A percentile compares a stretch with the other conserved stretches of the same genome.
These are phyloP conservation scores for Lasius platythorax DNA, from an alignment of 2,888 invertebrate genomes.

Conservation along the genomic window DNA sequence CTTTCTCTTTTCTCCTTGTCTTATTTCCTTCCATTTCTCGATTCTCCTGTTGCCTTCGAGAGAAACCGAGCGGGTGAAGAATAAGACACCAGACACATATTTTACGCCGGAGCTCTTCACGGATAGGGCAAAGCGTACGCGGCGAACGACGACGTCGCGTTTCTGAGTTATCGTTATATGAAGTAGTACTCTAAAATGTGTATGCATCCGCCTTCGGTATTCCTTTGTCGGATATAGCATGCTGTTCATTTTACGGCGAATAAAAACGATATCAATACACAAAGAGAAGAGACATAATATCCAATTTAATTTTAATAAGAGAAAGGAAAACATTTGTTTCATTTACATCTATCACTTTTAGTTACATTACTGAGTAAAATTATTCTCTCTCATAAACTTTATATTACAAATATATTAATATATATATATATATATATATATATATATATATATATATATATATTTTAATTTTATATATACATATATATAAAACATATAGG, in stretches of 20 bases:
- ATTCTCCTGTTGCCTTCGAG: conserved; percentile 58
- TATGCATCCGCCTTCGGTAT: conserved; percentile 81
- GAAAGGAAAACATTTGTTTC: background rate
- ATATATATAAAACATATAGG: background rate
- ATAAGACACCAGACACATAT: conserved; percentile 85
- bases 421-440: background rate
- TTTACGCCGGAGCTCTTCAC: conserved; percentile 78
- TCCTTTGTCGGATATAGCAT: conserved; percentile 46
- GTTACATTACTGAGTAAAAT: background rate
- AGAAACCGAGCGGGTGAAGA: conserved; percentile 83
- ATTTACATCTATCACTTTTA: conserved; percentile 15
- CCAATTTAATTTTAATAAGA: background rate
- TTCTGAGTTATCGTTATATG: conserved; percentile 84
- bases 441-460: background rate
- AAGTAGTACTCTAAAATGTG: conserved; percentile 83
- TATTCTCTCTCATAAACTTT: background rate
- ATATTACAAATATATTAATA: background rate
- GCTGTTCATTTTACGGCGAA: conserved; percentile 17
- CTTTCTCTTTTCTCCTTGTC: conserved; percentile 56
- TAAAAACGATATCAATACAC: conserved; percentile 27
- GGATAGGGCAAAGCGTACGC: conserved; percentile 69
- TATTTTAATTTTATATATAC: background rate
- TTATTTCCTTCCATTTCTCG: conserved; percentile 55
- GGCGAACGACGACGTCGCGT: conserved; percentile 77
- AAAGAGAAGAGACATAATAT: background rate